A percentile compares a stretch with the other conserved stretches of the same genome.
Conservation (phyloP, 1,140 invertebrate genomes). For the Microplitis mediator region DNA sequence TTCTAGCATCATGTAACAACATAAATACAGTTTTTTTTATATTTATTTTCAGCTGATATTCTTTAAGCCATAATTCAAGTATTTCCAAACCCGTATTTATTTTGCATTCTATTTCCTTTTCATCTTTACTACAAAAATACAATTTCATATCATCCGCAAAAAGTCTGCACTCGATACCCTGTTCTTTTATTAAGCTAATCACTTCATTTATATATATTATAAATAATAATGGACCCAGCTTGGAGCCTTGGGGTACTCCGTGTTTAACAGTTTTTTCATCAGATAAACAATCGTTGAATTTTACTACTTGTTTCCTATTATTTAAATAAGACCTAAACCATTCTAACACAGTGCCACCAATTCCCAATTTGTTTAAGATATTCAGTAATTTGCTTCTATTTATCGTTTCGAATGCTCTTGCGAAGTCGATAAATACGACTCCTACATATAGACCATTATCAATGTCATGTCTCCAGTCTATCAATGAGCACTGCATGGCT, state of each 20-base stretch:
- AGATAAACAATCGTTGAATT: neutral
- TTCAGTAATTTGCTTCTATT: slow-evolving; percentile 11
- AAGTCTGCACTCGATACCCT: slow-evolving; percentile 3
- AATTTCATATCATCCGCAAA: slow-evolving; percentile 30
- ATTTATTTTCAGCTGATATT: neutral
- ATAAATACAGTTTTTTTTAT: neutral
- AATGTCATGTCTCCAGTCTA: slow-evolving; percentile 9
- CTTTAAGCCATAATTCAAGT: neutral
- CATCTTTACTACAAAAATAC: slow-evolving; percentile 6
- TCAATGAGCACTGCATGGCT: slow-evolving; percentile 4
- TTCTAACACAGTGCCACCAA: slow-evolving; percentile 3
- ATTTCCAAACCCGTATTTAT: neutral
- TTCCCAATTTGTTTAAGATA: slow-evolving; percentile 19
- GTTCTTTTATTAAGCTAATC: neutral
- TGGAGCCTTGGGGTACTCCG: slow-evolving; percentile 22
- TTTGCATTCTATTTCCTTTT: neutral
- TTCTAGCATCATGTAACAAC: neutral
- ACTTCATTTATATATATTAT: slow-evolving; percentile 18
- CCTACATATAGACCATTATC: neutral
- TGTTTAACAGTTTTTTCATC: neutral
- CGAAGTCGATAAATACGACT: slow-evolving; percentile 24
- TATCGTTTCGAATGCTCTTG: slow-evolving; percentile 32
- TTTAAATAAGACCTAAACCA: slow-evolving; percentile 24
- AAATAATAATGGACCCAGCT: slow-evolving; percentile 13
- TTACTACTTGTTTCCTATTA: neutral